Conservation (phyloP, 1,140 invertebrate genomes). For the Oryctes rhinoceros region DNA sequence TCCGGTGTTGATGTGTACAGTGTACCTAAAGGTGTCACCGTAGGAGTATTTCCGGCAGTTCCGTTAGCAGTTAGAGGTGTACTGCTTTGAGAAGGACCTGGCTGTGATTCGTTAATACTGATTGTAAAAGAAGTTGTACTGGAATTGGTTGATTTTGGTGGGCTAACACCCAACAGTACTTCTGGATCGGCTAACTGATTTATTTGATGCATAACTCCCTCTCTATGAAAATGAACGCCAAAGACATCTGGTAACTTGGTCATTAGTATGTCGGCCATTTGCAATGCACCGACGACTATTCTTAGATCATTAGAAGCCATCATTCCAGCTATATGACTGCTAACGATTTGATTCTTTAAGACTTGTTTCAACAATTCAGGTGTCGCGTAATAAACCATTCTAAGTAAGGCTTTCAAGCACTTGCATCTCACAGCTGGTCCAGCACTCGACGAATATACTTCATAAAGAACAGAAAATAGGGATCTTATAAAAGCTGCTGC, state of each 20-base stretch:
- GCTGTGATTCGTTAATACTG: conserved; percentile 53
- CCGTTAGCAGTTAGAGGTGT: conserved; percentile 54
- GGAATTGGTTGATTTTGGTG: conserved; percentile 63
- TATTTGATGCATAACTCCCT: conserved; percentile 94
- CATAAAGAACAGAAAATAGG: conserved; percentile 90
- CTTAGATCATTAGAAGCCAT: conserved; percentile 94
- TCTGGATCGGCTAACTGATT: conserved; percentile 78
- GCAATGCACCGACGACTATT: conserved; percentile 96
- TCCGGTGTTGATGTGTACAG: conserved; percentile 55
- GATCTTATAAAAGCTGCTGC: conserved; percentile 85
- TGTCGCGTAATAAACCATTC: conserved; percentile 95
- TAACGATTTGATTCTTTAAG: conserved; percentile 92
- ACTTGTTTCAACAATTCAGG: conserved; percentile 86
- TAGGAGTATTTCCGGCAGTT: conserved; percentile 48
- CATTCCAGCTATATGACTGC: conserved; percentile 97
- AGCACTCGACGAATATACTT: conserved; percentile 97
- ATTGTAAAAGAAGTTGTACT: conserved; percentile 50
- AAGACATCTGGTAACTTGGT: conserved; percentile 94
- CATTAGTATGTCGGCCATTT: conserved; percentile 97
- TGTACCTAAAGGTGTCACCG: conserved; percentile 27
- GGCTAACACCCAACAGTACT: conserved; percentile 68
- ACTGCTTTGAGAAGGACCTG: conserved; percentile 55
- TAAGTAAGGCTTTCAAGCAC: conserved; percentile 91
- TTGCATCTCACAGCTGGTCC: conserved; percentile 97
- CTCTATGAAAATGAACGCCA: conserved; percentile 91